Conservation (phyloP, 30 jellyfish, hydroid and myxozoan species). For the Phacellophora camtschatica region DNA sequence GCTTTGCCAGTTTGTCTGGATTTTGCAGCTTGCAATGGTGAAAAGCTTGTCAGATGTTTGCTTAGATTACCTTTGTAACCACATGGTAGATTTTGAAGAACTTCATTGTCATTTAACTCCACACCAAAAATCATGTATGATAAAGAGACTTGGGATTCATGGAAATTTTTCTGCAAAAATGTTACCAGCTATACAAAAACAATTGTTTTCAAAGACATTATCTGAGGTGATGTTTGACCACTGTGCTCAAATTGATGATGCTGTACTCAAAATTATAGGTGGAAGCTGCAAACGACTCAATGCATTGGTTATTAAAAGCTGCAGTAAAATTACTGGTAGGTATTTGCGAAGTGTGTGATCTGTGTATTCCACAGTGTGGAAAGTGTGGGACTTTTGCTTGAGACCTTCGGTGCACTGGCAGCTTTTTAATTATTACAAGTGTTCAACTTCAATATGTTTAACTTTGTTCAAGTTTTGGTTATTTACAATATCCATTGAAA, state of each 20-base stretch:
- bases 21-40: conserved; percentile 62
- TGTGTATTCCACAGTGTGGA: no score
- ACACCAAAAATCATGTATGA: conserved; percentile 51
- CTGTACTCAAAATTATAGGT: conserved; percentile 1
- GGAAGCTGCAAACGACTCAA: conserved; percentile 8
- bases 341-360: background rate
- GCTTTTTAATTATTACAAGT: no score
- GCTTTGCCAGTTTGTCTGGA: no score
- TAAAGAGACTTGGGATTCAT: conserved; percentile 41
- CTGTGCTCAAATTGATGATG: conserved; percentile 44
- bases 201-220: conserved; percentile 15
- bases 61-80: conserved; percentile 22
- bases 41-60: conserved; percentile 44
- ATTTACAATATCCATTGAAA: no score
- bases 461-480: no score
- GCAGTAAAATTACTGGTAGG: conserved; percentile 48
- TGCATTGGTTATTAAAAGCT: background rate
- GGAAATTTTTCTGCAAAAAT: background rate
- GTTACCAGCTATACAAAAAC: background rate
- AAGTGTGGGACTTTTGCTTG: no score
- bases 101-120: conserved; percentile 8
- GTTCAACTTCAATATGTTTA: no score
- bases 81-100: background rate
- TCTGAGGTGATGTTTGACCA: conserved; percentile 21
- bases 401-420: no score